phyloP scores from a whole-genome alignment of 2,113 vertebrate genomes.

The Myanophis thanlyinensis region DNA sequence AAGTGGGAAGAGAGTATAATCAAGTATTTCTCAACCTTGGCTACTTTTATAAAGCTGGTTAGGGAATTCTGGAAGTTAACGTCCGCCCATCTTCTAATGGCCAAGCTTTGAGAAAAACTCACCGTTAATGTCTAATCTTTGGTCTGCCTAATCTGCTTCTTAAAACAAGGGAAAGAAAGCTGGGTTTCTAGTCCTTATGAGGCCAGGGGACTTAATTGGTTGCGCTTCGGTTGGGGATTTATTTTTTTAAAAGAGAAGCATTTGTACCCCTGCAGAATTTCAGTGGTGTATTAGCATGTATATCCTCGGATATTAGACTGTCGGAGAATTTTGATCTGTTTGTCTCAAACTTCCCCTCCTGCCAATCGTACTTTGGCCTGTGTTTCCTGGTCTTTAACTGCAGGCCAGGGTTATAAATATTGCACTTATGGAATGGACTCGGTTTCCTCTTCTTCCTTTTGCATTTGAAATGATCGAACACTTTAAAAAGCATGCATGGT shows the following conservation, averaged over 20 bases:
- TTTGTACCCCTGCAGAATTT: not conserved
- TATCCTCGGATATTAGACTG: not conserved
- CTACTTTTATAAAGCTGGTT: too few species aligned
- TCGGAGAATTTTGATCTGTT: not conserved
- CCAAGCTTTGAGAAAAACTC: too few species aligned
- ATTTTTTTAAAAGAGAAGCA: not conserved
- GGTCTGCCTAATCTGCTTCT: not conserved
- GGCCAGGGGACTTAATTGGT: not conserved
- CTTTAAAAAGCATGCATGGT: slow-evolving; percentile 31
- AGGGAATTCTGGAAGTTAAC: too few species aligned
- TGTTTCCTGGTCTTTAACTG: accelerated
- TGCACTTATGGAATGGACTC: not conserved
- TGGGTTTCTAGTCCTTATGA: not conserved
- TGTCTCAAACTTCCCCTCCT: not conserved
- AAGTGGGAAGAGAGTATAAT: not conserved
- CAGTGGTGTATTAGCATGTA: not conserved
- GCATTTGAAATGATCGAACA: slow-evolving; percentile 11
- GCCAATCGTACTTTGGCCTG: accelerated
- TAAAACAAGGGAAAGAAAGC: not conserved
- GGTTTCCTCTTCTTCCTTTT: not conserved
- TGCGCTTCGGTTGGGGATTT: not conserved
- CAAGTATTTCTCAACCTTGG: too few species aligned
- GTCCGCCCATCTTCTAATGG: too few species aligned
- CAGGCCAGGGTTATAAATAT: not conserved
- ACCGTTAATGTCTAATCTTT: too few species aligned